Conservation (phyloP, 1,140 invertebrate genomes). For the Magallana gigas region DNA sequence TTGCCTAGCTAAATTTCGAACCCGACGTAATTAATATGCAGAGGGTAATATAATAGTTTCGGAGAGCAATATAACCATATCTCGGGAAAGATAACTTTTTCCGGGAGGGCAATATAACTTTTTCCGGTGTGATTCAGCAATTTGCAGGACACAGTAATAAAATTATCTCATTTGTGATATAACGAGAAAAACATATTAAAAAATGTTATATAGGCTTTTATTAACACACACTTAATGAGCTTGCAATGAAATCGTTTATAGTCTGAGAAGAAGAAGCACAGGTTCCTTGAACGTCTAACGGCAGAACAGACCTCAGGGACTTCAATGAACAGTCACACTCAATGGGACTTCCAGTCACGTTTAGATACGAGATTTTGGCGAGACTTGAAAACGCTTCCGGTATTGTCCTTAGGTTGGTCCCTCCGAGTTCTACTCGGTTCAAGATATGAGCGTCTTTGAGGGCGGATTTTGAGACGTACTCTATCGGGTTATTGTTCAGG, state of each 20-base stretch:
- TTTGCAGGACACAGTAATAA: too few species aligned
- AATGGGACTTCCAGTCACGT: conserved; percentile 8
- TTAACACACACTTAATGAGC: neutral
- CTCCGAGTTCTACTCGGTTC: neutral
- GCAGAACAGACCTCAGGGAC: neutral
- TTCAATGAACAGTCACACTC: conserved; percentile 7
- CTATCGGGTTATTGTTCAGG: neutral
- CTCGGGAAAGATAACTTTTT: too few species aligned
- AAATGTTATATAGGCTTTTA: neutral
- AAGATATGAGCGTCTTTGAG: neutral
- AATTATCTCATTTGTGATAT: too few species aligned
- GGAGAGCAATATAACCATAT: too few species aligned
- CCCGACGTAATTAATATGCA: too few species aligned
- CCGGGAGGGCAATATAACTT: too few species aligned
- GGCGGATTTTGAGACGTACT: neutral
- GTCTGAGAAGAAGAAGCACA: neutral
- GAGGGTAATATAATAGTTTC: too few species aligned
- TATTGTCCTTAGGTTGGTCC: neutral
- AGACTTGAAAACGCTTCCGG: conserved; percentile 14
- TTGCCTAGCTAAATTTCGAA: too few species aligned
- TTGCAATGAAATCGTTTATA: neutral
- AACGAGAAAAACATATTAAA: too few species aligned
- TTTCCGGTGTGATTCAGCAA: too few species aligned
- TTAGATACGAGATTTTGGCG: conserved; percentile 15
- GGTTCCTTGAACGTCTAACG: neutral